Evolutionary conservation across 2,113 vertebrate genomes (phyloP).

Genomic region (Misgurnus anguillicaudatus): DNA sequence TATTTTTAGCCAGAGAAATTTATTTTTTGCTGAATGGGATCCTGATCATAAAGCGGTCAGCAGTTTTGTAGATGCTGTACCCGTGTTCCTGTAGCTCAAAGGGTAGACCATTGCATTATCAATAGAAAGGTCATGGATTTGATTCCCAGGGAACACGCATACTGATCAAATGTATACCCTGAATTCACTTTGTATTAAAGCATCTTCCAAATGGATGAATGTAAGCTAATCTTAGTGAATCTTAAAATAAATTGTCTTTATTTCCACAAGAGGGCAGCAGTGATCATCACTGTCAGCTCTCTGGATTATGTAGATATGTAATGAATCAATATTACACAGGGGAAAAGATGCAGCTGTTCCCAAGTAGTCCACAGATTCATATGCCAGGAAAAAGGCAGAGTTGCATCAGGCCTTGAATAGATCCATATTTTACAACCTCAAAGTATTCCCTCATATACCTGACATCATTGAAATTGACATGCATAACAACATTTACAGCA

Average conservation of each 20-base stretch:
- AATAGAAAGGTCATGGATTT: no score
- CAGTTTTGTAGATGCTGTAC: no score
- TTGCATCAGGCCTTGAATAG: slow-evolving; percentile 2
- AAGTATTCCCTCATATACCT: background rate
- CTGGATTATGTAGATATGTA: background rate
- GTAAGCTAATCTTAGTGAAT: no score
- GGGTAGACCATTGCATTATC: no score
- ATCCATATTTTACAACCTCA: background rate
- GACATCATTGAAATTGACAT: background rate
- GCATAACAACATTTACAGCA: background rate
- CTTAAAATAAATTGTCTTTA: background rate
- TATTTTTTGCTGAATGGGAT: no score
- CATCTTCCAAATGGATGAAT: no score
- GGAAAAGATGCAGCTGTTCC: slow-evolving; percentile 32
- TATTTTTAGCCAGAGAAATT: no score
- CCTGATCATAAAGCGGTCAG: no score
- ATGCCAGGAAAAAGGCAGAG: background rate
- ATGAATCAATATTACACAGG: background rate
- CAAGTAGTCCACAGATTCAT: background rate
- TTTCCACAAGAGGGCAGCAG: slow-evolving; percentile 45
- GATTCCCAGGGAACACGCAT: no score
- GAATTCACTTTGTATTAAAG: no score
- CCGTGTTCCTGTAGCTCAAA: no score
- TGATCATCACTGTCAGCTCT: background rate
- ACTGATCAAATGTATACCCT: no score